phyloP scores from a whole-genome alignment of 2,113 vertebrate genomes.

The Mastomys natalensis region DNA sequence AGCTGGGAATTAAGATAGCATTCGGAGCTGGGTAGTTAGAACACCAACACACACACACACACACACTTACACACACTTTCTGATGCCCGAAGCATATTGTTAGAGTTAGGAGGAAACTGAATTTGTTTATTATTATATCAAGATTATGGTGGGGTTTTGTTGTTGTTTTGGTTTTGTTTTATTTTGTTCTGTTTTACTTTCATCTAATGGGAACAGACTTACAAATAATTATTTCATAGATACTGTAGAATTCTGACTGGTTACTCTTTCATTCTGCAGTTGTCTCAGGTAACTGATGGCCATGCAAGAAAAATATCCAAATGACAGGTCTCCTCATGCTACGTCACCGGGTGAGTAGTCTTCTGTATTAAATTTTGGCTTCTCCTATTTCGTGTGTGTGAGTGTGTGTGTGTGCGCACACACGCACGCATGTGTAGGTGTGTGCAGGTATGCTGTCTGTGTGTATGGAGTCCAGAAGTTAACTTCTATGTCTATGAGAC shows the following conservation, averaged over 20 bases:
- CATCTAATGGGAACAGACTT: conserved; percentile 20
- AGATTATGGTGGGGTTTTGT: background rate
- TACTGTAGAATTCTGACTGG: background rate
- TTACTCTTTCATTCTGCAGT: conserved; percentile 63
- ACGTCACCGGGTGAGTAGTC: conserved; percentile 77
- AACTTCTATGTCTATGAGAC: conserved; percentile 46
- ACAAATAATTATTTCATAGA: conserved; percentile 14
- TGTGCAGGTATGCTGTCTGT: background rate
- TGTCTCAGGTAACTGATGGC: conserved; percentile 79
- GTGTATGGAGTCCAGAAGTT: background rate
- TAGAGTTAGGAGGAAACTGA: background rate
- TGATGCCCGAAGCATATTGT: background rate
- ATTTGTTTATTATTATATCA: background rate
- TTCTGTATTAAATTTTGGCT: conserved; percentile 60
- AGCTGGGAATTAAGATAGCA: background rate
- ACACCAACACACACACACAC: background rate
- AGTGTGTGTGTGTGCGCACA: background rate
- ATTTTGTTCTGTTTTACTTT: conserved; percentile 39
- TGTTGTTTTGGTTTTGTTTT: too few relatives aligned
- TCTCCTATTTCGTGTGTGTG: background rate
- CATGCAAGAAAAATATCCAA: conserved; percentile 82
- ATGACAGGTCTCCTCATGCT: conserved; percentile 80
- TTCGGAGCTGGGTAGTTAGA: background rate
- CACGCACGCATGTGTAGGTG: background rate
- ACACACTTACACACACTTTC: background rate